A percentile compares a stretch with the other conserved stretches of the same genome.
phyloP scores from a whole-genome alignment of 2,113 vertebrate genomes.

The Odocoileus hemionus region DNA sequence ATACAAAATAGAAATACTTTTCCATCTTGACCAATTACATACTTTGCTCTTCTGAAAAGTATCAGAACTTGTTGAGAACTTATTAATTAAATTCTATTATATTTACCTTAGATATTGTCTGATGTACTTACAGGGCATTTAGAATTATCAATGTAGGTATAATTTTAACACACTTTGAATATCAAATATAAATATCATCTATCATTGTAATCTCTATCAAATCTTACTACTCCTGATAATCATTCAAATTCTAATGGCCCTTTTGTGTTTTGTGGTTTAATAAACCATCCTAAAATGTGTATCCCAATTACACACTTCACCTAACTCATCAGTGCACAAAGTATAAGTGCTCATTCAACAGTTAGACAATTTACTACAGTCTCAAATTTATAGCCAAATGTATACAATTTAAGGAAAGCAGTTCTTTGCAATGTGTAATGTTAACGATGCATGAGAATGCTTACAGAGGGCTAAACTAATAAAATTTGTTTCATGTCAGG shows the following conservation, averaged over 20 bases:
- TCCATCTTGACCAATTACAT: neutral
- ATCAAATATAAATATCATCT: conserved; percentile 4
- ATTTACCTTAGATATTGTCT: neutral
- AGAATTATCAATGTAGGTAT: neutral
- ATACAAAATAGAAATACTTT: neutral
- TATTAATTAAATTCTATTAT: neutral
- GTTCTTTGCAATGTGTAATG: conserved; percentile 37
- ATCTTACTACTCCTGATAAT: conserved; percentile 21
- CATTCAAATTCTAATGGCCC: conserved; percentile 25
- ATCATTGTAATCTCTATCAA: neutral
- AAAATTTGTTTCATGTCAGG: conserved; percentile 53
- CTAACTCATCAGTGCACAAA: conserved; percentile 42
- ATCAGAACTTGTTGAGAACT: neutral
- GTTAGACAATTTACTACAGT: conserved; percentile 34
- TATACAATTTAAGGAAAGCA: conserved; percentile 39
- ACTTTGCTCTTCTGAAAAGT: neutral
- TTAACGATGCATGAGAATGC: conserved; percentile 48
- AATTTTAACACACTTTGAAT: neutral
- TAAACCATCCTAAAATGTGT: conserved; percentile 44
- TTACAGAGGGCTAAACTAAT: conserved; percentile 47
- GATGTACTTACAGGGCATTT: neutral
- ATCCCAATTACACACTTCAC: conserved; percentile 59
- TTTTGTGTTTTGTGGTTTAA: conserved; percentile 43
- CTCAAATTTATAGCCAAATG: conserved; percentile 34
- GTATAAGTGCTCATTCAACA: conserved; percentile 40